phyloP scores from a whole-genome alignment of 1,140 invertebrate species.

The Drosophila ficusphila region DNA sequence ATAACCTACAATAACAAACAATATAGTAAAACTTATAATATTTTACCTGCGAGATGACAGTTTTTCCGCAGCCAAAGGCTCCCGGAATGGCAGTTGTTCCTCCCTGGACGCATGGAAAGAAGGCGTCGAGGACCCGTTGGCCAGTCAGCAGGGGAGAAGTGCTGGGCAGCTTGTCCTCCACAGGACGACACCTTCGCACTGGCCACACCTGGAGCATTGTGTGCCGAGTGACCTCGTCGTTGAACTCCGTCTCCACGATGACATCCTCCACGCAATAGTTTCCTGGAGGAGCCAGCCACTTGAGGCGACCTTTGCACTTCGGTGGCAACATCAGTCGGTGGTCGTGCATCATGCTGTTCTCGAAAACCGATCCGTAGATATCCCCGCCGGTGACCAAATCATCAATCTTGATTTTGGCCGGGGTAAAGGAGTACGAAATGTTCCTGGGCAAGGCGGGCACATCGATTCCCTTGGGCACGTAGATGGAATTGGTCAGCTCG shows the following conservation, averaged over 20 bases:
- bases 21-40: no score
- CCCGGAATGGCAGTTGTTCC: conserved; percentile 99
- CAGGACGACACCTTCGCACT: conserved; percentile 96
- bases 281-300: conserved; percentile 95
- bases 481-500: conserved; percentile 87
- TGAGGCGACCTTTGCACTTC: conserved; percentile 95
- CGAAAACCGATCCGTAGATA: conserved; percentile 96
- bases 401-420: conserved; percentile 91
- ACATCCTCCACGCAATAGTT: conserved; percentile 97
- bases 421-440: conserved; percentile 95
- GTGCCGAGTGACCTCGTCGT: conserved; percentile 95
- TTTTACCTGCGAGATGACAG: conserved; percentile 87
- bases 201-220: conserved; percentile 98
- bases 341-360: conserved; percentile 96
- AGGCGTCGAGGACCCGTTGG: conserved; percentile 97
- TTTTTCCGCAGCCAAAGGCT: conserved; percentile 90
- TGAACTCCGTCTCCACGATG: conserved; percentile 98
- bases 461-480: conserved; percentile 99
- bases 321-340: conserved; percentile 98
- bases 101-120: conserved; percentile 99
- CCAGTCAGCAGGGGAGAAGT: conserved; percentile 98
- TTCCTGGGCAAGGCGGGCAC: conserved; percentile 93
- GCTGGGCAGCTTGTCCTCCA: conserved; percentile 98
- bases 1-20: not conserved
- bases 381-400: conserved; percentile 98